Percentiles rank a stretch among this genome's conserved stretches.
These are phyloP conservation scores for Anagrus nilaparvatae DNA, from an alignment of 1,140 invertebrate species.

Conservation along the genomic window DNA sequence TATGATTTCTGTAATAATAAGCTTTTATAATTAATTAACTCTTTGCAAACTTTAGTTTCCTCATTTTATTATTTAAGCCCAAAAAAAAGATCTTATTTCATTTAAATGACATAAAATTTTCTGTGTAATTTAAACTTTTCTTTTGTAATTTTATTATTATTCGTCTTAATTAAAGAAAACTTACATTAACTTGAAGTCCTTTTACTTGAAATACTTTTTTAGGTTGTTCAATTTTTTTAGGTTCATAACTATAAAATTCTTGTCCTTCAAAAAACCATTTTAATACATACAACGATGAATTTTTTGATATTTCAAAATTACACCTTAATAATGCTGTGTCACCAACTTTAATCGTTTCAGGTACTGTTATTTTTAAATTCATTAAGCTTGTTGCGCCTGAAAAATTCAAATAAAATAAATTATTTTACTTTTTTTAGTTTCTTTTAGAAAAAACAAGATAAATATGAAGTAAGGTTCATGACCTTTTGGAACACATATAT, in stretches of 20 bases:
- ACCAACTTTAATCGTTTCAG: constrained; percentile 59
- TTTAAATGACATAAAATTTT: too few species aligned
- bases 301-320: constrained; percentile 69
- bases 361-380: constrained; percentile 63
- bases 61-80: too few species aligned
- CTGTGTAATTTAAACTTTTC: not conserved
- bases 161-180: constrained; percentile 32
- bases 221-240: constrained; percentile 56
- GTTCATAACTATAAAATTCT: constrained; percentile 71
- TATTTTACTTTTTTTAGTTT: too few species aligned
- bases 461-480: too few species aligned
- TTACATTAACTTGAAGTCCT: constrained; percentile 65
- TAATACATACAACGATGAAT: constrained; percentile 65
- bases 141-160: not conserved
- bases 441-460: too few species aligned
- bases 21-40: too few species aligned
- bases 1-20: too few species aligned
- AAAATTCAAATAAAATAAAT: not conserved
- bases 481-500: too few species aligned
- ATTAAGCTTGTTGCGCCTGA: constrained; percentile 54
- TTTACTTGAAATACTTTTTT: constrained; percentile 53
- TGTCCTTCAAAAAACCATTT: constrained; percentile 71
- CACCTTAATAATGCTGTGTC: constrained; percentile 63
- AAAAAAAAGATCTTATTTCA: too few species aligned
- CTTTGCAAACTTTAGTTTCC: too few species aligned